phyloP scores from a whole-genome alignment of 2,797 vertebrate genomes.

The Typhlichthys eigenmanni region DNA sequence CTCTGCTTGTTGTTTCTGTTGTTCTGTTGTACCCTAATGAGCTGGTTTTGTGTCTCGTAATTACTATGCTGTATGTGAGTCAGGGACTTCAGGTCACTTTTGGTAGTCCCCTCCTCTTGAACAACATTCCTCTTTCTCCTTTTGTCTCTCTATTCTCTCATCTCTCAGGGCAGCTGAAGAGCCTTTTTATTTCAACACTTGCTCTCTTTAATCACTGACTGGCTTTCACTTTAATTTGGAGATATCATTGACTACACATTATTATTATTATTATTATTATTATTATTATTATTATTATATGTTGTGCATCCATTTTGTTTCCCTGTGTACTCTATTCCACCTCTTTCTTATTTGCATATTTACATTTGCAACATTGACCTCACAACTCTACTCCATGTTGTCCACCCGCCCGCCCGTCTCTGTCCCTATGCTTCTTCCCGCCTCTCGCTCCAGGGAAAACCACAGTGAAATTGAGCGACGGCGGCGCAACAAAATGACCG shows the following conservation, averaged over 20 bases:
- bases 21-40: constrained; percentile 23
- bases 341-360: constrained; percentile 38
- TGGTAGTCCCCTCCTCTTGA: constrained; percentile 60
- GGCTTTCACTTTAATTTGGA: constrained; percentile 20
- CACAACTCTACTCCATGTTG: constrained; percentile 62
- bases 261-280: too few species aligned
- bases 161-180: constrained; percentile 61
- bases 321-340: constrained; percentile 36
- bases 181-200: constrained; percentile 61
- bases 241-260: constrained; percentile 30
- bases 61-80: constrained; percentile 39
- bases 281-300: constrained; percentile 19
- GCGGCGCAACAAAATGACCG: constrained; percentile 97
- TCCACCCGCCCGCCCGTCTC: constrained; percentile 53
- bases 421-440: constrained; percentile 39
- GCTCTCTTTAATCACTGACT: constrained; percentile 57
- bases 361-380: constrained; percentile 57
- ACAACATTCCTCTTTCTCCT: constrained; percentile 49
- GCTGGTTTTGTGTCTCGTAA: constrained; percentile 46
- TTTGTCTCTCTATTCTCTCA: constrained; percentile 61
- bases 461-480: constrained; percentile 97
- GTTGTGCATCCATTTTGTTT: constrained; percentile 45
- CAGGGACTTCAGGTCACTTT: constrained; percentile 34
- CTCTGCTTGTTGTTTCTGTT: constrained; percentile 38
- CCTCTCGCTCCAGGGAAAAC: constrained; percentile 87